Base-by-base conservation (phyloP, 2,888 invertebrate species). In the Alloscopus bannaensis region DNA sequence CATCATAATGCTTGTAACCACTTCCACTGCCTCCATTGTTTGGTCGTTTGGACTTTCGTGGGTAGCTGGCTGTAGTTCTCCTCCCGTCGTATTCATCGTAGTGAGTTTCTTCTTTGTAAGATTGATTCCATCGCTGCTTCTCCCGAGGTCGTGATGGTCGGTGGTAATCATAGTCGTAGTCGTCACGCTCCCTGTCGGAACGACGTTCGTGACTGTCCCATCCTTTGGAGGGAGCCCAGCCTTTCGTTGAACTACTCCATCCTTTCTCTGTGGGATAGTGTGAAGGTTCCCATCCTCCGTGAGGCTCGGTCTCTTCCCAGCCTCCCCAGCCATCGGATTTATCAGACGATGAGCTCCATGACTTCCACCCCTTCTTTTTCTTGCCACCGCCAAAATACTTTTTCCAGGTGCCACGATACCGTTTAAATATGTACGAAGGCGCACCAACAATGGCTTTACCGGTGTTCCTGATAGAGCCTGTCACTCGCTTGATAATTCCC, bases 381-480 rank as follows among this genome's bases (percentile, higher is more conserved):
- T 55, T 50, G 50, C 72, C 62, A 22, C 75, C 78, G 0, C 78
- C 78, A 59, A 78, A 78, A 16, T 42, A 60, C 18, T 80, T 80
- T n/a, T 76, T 76, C 68, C 72, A 79, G n/a, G 72, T 57, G 8
- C 68, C 70, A 8, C 71, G 65, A 72, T 81, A 81, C 16, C 77
- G 50, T 24, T 77, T 81, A 18, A 55, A 36, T 29, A 81, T 81
- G 55, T 71, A 81, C 1, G 77, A 77, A 2, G 81, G 81, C n/a
- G 81, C 81, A 13, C 81, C 81, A 0, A 81, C 72, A 26, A 81
- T 66, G 1, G 81, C 81, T 42, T 71, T 68, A 0, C 77, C 72
- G 3, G 81, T 71, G 36, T 59, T 77, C 26, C 60, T 47, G 26
- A 81, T 78, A 0, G 55, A 26, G 31, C 62, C 72, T 1, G 55